Evolutionary conservation across 2,113 vertebrate genomes (phyloP), one percentile per base, ranked within the genome.

Genomic region (Melanotaenia duboulayi): DNA sequence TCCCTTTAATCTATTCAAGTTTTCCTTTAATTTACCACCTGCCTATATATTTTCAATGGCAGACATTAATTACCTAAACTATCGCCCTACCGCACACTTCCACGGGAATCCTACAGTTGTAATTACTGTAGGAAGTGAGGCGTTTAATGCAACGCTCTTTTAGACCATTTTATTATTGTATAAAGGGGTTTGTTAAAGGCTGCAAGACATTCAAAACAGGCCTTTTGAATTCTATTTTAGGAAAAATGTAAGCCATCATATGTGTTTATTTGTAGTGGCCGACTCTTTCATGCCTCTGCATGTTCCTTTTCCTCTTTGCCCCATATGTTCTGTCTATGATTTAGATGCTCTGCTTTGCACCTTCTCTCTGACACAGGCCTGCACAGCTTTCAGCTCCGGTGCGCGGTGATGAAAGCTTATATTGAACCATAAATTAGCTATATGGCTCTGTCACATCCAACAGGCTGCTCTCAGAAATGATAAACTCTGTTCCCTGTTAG

Each of bases 351-450:
- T 71, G 67, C 70, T 87, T 68, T 48, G 48, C 87, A 77, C 81
- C 61, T 59, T 65, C 71, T 80, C 67, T 64, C 58, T 76, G 84
- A 82, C 23, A 67, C 76, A 82, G 80, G 65, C 85, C 60, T 56
- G 65, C 68, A 59, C 74, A 69, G 81, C 84, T 82, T 65, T 82
- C 73, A 63, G 77, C 65, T 64, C 56, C 76, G 58, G 70, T 78
- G 68, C 76, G 55, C 20, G 56, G 78, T 88, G 87, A 90, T 89
- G 80, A 82, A 82, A 89, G 84, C 81, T 91, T 89, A 89, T 90
- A 92, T 93, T 85, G 90, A 90, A 74, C 88, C 81, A 89, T 92
- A 91, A 93, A 92, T 92, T 87, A 90, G 78, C 85, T 72, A 61
- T n/a, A 70, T 42, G 24, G 68, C 81, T 70, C 76, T 67, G 80